Conservation (phyloP, 2,797 vertebrate genomes). For the Borostomias antarcticus region DNA sequence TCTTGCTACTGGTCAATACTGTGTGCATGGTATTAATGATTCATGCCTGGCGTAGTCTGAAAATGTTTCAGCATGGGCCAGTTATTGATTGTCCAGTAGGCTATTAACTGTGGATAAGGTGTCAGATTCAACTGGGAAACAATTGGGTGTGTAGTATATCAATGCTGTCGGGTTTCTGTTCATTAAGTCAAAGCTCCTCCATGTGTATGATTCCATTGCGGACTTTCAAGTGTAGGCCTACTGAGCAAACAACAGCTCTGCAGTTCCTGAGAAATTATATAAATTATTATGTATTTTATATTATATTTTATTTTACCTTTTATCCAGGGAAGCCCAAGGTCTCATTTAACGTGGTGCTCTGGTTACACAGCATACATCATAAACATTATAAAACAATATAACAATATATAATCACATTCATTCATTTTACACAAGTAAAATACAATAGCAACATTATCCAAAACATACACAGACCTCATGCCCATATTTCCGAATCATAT, state of each 20-base stretch:
- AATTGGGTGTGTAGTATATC: slow-evolving; percentile 36
- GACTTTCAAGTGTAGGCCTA: not conserved
- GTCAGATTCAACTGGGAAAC: slow-evolving; percentile 59
- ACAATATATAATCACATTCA: too few relatives aligned
- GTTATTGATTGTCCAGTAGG: slow-evolving; percentile 60
- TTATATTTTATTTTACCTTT: not conserved
- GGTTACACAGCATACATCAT: too few relatives aligned
- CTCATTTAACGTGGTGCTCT: too few relatives aligned
- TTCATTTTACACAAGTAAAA: too few relatives aligned
- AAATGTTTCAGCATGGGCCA: slow-evolving; percentile 61
- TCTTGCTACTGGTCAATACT: slow-evolving; percentile 56
- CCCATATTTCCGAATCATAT: too few relatives aligned
- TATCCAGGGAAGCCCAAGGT: too few relatives aligned
- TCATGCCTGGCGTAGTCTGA: slow-evolving; percentile 60
- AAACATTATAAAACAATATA: too few relatives aligned
- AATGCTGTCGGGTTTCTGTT: slow-evolving; percentile 39
- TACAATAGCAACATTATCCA: too few relatives aligned
- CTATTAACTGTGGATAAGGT: slow-evolving; percentile 63
- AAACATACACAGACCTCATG: too few relatives aligned
- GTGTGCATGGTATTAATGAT: slow-evolving; percentile 66
- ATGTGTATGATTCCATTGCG: slow-evolving; percentile 23
- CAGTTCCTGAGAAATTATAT: not conserved
- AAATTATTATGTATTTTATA: not conserved
- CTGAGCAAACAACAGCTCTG: not conserved
- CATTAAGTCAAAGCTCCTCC: slow-evolving; percentile 38